Evolutionary conservation across 2,113 vertebrate species (phyloP).

Genomic region (Vimba vimba): DNA sequence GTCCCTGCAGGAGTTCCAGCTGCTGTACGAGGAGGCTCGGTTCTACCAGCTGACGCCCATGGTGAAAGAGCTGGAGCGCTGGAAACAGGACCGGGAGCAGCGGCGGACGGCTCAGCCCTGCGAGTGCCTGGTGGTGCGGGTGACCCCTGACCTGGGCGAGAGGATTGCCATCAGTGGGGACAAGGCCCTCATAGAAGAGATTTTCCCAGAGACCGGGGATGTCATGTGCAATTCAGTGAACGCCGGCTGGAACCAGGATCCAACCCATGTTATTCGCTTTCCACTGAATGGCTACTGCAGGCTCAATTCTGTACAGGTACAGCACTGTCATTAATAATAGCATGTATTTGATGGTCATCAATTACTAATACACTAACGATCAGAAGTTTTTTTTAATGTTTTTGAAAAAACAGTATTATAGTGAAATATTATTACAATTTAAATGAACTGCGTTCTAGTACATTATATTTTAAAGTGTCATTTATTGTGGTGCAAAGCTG

Average conservation of each 20-base stretch:
- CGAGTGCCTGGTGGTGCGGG: slow-evolving; percentile 96
- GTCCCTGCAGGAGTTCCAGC: slow-evolving; percentile 88
- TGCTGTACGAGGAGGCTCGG: slow-evolving; percentile 96
- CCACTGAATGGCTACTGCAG: slow-evolving; percentile 97
- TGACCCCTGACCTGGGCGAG: slow-evolving; percentile 95
- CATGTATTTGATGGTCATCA: not conserved
- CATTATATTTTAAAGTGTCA: not conserved
- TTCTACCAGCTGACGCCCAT: slow-evolving; percentile 98
- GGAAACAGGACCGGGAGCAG: slow-evolving; percentile 96
- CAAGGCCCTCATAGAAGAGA: slow-evolving; percentile 96
- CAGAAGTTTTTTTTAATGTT: not conserved
- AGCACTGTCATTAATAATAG: not conserved
- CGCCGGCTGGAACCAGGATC: slow-evolving; percentile 98
- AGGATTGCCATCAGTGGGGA: slow-evolving; percentile 95
- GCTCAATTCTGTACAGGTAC: slow-evolving; percentile 96
- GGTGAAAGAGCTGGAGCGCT: slow-evolving; percentile 98
- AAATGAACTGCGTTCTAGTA: not conserved
- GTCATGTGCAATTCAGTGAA: slow-evolving; percentile 99
- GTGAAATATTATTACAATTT: too few relatives aligned
- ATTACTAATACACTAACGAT: not conserved
- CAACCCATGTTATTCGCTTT: slow-evolving; percentile 96
- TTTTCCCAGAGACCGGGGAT: slow-evolving; percentile 96
- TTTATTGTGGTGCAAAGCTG: not conserved
- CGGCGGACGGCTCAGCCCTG: slow-evolving; percentile 89
- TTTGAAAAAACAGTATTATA: not conserved